These are phyloP conservation scores for Pelusios castaneus DNA, from an alignment of 2,113 vertebrate species.

Conservation along the genomic window DNA sequence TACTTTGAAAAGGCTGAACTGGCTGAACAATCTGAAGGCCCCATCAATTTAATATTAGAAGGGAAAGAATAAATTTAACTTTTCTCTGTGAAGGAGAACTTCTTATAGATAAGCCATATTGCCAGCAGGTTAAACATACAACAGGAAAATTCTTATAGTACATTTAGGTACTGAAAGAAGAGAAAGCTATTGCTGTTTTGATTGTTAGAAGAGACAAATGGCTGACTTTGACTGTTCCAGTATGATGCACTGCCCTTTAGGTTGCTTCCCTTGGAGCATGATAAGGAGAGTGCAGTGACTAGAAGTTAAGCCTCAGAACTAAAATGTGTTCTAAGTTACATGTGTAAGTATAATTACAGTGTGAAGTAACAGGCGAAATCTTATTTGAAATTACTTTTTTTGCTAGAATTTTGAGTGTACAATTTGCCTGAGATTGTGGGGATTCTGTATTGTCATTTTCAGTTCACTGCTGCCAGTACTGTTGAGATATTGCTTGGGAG, in stretches of 20 bases:
- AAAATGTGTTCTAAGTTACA: not conserved
- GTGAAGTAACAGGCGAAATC: not conserved
- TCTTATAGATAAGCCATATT: not conserved
- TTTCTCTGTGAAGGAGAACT: not conserved
- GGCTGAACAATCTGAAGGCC: not conserved
- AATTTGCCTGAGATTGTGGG: constrained; percentile 31
- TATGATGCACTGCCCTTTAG: not conserved
- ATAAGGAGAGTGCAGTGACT: not conserved
- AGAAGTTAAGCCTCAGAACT: not conserved
- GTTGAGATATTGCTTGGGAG: not conserved
- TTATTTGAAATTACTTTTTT: not conserved
- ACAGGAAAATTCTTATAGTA: not conserved
- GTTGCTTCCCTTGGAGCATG: not conserved
- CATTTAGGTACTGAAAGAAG: not conserved
- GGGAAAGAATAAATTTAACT: not conserved
- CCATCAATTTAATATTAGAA: not conserved
- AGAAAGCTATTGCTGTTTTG: not conserved
- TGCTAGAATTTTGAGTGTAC: not conserved
- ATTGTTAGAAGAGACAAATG: too few species aligned
- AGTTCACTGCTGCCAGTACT: not conserved
- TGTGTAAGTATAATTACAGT: not conserved
- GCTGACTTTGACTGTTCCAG: not conserved
- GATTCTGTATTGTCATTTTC: not conserved
- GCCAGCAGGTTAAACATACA: not conserved
- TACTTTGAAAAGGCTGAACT: too few species aligned